These are phyloP conservation scores for Aporophyla lueneburgensis DNA, from an alignment of 2,888 invertebrate genomes.

Conservation along the genomic window DNA sequence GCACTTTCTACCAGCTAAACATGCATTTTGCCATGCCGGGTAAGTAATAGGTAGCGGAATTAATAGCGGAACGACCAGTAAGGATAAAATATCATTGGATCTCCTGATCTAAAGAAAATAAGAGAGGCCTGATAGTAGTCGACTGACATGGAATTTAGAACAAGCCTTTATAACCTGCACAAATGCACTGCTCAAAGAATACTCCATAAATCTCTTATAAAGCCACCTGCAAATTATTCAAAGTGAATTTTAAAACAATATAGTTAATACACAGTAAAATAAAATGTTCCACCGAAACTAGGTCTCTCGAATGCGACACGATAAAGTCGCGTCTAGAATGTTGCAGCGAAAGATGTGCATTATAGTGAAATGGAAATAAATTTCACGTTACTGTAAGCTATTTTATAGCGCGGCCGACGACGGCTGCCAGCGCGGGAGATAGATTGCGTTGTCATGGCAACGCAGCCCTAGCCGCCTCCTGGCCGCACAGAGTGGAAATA, in stretches of 20 bases:
- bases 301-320: slow-evolving; percentile 59
- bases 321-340: slow-evolving; percentile 66
- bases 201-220: slow-evolving; percentile 34
- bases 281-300: slow-evolving; percentile 57
- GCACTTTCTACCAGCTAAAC: neutral
- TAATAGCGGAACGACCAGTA: neutral
- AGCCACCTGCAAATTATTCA: slow-evolving; percentile 41
- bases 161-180: neutral
- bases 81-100: neutral
- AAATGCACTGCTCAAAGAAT: slow-evolving; percentile 3
- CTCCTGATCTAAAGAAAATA: neutral
- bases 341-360: slow-evolving; percentile 72
- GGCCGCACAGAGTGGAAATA: slow-evolving; percentile 33
- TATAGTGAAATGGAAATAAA: slow-evolving; percentile 81
- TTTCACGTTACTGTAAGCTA: slow-evolving; percentile 77
- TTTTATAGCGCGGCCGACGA: slow-evolving; percentile 69
- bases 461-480: slow-evolving; percentile 37
- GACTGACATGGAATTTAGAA: neutral
- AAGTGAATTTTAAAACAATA: slow-evolving; percentile 49
- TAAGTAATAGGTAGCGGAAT: neutral
- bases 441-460: slow-evolving; percentile 75
- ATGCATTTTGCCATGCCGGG: no score
- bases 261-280: slow-evolving; percentile 48
- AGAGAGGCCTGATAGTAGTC: neutral
- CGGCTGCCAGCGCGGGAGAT: slow-evolving; percentile 68